Percentiles rank a stretch among this genome's conserved stretches.
These are phyloP conservation scores for Diglossa cyanea DNA, from an alignment of 2,797 vertebrate species.

Conservation along the genomic window DNA sequence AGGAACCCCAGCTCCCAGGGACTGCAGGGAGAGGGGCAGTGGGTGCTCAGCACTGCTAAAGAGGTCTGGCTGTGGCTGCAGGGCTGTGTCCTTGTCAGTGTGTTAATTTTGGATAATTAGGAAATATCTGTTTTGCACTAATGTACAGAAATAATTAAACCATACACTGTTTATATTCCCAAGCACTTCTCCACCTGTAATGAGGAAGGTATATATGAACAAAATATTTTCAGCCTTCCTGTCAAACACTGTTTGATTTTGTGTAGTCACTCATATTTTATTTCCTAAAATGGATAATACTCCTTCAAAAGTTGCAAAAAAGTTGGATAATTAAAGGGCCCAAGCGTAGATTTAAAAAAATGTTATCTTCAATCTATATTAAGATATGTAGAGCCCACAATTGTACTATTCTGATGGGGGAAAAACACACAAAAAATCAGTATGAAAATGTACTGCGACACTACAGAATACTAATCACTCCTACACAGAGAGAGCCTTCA, in stretches of 20 bases:
- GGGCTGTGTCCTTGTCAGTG: background rate
- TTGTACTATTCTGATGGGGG: slow-evolving; percentile 69
- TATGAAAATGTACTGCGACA: slow-evolving; percentile 67
- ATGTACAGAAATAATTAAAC: background rate
- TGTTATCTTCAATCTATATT: slow-evolving; percentile 69
- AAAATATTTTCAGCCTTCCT: background rate
- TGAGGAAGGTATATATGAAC: background rate
- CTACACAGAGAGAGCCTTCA: slow-evolving; percentile 66
- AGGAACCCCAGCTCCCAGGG: background rate
- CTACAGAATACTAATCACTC: slow-evolving; percentile 74
- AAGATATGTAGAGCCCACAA: slow-evolving; percentile 71
- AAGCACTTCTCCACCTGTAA: background rate
- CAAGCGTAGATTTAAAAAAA: slow-evolving; percentile 35
- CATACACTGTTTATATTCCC: background rate
- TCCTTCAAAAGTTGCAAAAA: slow-evolving; percentile 57
- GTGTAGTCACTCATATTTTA: background rate
- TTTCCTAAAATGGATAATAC: slow-evolving; percentile 20
- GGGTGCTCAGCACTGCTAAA: background rate
- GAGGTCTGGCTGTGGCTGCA: background rate
- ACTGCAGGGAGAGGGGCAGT: background rate
- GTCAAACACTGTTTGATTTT: background rate
- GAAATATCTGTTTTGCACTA: background rate
- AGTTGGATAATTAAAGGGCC: slow-evolving; percentile 61
- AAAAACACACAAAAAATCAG: slow-evolving; percentile 71
- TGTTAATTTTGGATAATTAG: background rate